Base-by-base conservation (phyloP, 92 coral and sea anemone species). In the Actinernus sp. region DNA sequence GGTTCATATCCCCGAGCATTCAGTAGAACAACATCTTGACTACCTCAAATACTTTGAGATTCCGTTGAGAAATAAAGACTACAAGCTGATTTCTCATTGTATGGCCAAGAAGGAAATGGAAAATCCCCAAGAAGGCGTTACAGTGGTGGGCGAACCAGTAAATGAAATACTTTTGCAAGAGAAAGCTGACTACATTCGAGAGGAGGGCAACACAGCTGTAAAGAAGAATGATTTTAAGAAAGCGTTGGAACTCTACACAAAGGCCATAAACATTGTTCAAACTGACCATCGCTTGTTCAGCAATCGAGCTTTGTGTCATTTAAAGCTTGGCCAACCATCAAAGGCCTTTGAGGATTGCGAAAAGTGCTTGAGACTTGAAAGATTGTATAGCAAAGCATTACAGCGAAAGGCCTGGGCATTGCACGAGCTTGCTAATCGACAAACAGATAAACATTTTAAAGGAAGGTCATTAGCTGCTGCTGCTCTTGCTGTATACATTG, bases 331-430 rank as follows among this genome's bases (percentile, higher is more conserved):
- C 26, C 19, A 86, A 20, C 65, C 96, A 2, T 40, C 56, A 32
- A n/a, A 73, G 23, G 96, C 96, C 4, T 68, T 89, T 0, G 64
- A 73, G 18, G 96, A 86, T 53, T 89, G 96, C 43, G 70, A 74
- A 13, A 67, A 37, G 5, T 89, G 96, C 31, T 71, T 89, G 25
- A 63, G 55, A 26, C 47, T 79, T 23, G 39, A 72, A 11, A 61
- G 77, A 27, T 1, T 17, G 22, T 72, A 56, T 73, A 49, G 43
- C 37, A 89, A 89, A 63, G 96, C 96, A 0, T 37, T 89, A 53
- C 59, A 9, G 63, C 78, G 93, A 2, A 89, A 89, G 34, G 93
- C 96, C 2, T 89, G 93, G 96, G 89, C 96, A 27, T 84, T 89
- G 29, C 53, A 24, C 31, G 63, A 63, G 3, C 76, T 86, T 68